Conservation (phyloP, 1,140 invertebrate species). For the Odontomachus brunneus region DNA sequence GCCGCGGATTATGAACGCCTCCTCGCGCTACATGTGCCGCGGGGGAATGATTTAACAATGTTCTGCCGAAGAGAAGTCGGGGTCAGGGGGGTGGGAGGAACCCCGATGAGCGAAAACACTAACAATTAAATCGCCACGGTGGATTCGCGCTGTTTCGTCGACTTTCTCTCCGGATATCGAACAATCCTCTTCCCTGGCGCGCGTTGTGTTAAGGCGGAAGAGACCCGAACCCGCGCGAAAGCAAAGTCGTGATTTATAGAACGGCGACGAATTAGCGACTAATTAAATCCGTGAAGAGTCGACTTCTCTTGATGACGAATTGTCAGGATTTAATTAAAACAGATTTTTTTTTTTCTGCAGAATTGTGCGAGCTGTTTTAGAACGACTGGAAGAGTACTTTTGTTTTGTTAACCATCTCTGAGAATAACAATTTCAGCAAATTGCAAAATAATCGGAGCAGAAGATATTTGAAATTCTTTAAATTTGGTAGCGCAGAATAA, state of each 20-base stretch:
- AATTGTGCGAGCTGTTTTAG: no score
- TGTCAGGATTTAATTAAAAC: not conserved
- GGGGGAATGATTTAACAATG: not conserved
- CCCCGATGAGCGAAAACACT: not conserved
- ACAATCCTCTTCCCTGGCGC: not conserved
- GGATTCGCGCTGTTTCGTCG: not conserved
- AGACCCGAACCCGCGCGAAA: not conserved
- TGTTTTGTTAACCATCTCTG: no score
- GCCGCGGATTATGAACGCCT: not conserved
- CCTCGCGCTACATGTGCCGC: constrained; percentile 10
- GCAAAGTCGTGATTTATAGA: constrained; percentile 2
- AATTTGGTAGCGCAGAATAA: no score
- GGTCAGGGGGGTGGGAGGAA: no score
- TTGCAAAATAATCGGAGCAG: no score
- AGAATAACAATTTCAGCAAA: no score
- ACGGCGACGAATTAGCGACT: not conserved
- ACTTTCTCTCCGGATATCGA: not conserved
- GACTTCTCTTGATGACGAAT: not conserved
- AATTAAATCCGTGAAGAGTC: not conserved
- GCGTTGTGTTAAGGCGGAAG: not conserved
- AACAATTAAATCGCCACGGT: not conserved
- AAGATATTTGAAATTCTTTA: no score
- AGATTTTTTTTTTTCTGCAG: not conserved
- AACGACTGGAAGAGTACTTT: no score
- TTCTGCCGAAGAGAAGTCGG: not conserved